Evolutionary conservation across 2,797 vertebrate species (phyloP).

Genomic region (Acipenser transmontanus): DNA sequence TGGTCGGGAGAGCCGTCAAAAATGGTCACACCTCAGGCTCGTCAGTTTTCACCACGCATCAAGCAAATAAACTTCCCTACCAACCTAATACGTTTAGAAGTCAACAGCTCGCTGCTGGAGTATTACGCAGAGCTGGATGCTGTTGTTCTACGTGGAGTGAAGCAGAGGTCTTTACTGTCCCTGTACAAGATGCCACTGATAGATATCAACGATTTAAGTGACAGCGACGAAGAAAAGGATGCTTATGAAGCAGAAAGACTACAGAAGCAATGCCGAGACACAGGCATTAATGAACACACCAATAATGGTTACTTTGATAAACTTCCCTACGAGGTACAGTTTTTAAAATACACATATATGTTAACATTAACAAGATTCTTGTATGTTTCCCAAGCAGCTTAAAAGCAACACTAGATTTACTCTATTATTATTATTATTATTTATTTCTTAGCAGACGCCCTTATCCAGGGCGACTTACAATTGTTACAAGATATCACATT

Average conservation of each 20-base stretch:
- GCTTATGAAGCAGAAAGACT: slow-evolving; percentile 60
- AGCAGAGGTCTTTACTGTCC: slow-evolving; percentile 80
- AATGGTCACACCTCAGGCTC: slow-evolving; percentile 79
- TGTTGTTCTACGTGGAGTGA: slow-evolving; percentile 83
- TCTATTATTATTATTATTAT: too few relatives aligned
- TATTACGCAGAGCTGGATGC: slow-evolving; percentile 97
- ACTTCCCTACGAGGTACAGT: slow-evolving; percentile 87
- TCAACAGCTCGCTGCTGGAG: slow-evolving; percentile 89
- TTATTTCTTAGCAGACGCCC: too few relatives aligned
- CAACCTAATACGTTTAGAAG: slow-evolving; percentile 90
- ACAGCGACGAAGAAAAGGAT: slow-evolving; percentile 80
- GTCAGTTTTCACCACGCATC: slow-evolving; percentile 89
- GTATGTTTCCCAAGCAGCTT: too few relatives aligned
- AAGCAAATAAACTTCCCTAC: slow-evolving; percentile 90
- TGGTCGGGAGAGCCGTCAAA: slow-evolving; percentile 87
- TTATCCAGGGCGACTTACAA: too few relatives aligned
- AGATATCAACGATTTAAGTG: slow-evolving; percentile 82
- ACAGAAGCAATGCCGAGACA: slow-evolving; percentile 60
- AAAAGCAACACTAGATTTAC: too few relatives aligned
- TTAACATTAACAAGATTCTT: too few relatives aligned
- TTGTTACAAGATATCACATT: too few relatives aligned
- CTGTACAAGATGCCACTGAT: slow-evolving; percentile 79
- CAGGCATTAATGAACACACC: slow-evolving; percentile 63
- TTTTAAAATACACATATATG: too few relatives aligned
- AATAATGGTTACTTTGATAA: slow-evolving; percentile 93